Conservation (phyloP, 1,140 invertebrate species). For the Zaprionus africanus region DNA sequence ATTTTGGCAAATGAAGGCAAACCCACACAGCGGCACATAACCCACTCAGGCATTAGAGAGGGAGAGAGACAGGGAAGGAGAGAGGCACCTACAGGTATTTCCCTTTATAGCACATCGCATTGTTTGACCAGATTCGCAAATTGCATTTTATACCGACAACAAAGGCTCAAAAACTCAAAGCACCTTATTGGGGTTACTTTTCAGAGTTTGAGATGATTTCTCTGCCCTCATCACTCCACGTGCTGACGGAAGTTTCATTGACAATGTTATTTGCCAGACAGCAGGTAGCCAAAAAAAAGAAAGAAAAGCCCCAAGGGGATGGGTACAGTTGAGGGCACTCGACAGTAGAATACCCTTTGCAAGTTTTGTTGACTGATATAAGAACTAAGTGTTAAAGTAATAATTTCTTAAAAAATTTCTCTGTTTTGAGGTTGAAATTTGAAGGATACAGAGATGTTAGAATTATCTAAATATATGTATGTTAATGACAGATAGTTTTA, state of each 20-base stretch:
- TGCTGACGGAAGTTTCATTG: neutral
- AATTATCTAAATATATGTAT: too few species aligned
- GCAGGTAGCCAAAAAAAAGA: constrained; percentile 9
- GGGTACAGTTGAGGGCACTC: neutral
- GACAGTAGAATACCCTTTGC: neutral
- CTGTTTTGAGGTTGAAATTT: too few species aligned
- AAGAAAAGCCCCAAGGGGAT: neutral
- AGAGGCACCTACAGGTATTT: neutral
- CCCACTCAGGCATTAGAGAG: neutral
- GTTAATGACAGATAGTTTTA: too few species aligned
- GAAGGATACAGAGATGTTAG: too few species aligned
- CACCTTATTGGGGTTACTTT: constrained; percentile 10
- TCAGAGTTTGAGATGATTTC: constrained; percentile 4
- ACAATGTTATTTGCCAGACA: neutral
- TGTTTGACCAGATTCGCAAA: constrained; percentile 14
- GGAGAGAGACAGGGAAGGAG: neutral
- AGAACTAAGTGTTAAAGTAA: too few species aligned
- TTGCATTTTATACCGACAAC: constrained; percentile 51
- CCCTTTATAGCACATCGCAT: neutral
- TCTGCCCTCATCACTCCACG: neutral
- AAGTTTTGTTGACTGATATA: too few species aligned
- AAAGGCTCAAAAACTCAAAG: constrained; percentile 13
- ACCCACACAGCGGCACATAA: neutral
- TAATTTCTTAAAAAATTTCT: too few species aligned
- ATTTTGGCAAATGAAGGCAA: constrained; percentile 7